phyloP scores from a whole-genome alignment of 2,113 vertebrate genomes.

The Cricetomys ansorgei region DNA sequence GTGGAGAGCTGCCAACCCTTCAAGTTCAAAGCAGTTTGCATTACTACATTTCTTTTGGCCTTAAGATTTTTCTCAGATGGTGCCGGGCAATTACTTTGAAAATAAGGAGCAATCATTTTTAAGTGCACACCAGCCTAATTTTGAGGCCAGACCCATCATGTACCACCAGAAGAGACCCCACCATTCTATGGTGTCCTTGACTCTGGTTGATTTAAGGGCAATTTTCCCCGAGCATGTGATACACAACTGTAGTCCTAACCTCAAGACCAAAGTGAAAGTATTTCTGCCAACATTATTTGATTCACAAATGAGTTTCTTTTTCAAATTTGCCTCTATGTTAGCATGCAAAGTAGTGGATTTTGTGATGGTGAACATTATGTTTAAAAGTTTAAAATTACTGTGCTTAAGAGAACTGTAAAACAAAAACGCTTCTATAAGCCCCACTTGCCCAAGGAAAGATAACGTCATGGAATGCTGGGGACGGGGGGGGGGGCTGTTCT shows the following conservation, averaged over 20 bases:
- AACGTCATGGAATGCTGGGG: neutral
- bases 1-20: neutral
- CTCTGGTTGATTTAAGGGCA: neutral
- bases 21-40: conserved; percentile 14
- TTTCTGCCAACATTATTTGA: conserved; percentile 37
- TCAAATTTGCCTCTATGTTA: neutral
- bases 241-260: neutral
- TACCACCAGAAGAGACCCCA: neutral
- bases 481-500: no score
- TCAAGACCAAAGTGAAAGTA: conserved; percentile 29
- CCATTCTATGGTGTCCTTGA: neutral
- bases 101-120: neutral
- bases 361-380: neutral
- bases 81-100: conserved; percentile 14
- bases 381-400: neutral
- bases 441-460: no score
- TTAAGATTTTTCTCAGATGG: conserved; percentile 30
- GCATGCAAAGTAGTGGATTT: neutral
- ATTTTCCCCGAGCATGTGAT: neutral
- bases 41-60: neutral
- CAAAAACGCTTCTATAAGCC: neutral
- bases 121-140: neutral
- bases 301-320: conserved; percentile 17
- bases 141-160: neutral
- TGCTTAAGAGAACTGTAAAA: neutral